A percentile compares a stretch with the other conserved stretches of the same genome.
These are phyloP conservation scores for Melanerpes aurifrons DNA, from an alignment of 2,113 vertebrate genomes.

Conservation along the genomic window DNA sequence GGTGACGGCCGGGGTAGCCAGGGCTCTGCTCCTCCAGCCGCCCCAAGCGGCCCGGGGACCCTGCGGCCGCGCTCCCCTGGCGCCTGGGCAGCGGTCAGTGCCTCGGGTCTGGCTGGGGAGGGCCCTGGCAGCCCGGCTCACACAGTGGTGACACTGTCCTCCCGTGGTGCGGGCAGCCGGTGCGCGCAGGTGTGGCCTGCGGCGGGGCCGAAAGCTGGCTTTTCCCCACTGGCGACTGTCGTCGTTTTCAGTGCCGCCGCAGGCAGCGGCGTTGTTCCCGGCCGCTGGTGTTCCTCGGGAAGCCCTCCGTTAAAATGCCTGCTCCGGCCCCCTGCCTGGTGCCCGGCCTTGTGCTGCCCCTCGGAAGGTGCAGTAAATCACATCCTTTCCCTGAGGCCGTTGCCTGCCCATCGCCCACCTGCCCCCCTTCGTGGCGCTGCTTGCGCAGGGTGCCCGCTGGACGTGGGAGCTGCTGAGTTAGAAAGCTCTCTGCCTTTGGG, in stretches of 20 bases:
- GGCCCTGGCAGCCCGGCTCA: not conserved
- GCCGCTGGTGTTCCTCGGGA: not conserved
- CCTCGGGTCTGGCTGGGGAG: not conserved
- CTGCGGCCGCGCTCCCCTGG: not conserved
- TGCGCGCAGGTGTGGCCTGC: rapidly evolving
- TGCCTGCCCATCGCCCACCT: rapidly evolving
- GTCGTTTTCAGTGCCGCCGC: not conserved
- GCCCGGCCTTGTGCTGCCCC: rapidly evolving
- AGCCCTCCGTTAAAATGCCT: rapidly evolving
- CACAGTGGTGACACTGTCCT: not conserved
- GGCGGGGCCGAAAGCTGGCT: too few relatives aligned
- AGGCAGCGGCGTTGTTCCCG: not conserved
- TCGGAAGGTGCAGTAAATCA: rapidly evolving
- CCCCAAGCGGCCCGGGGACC: not conserved
- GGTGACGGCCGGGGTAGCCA: too few relatives aligned
- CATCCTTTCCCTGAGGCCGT: too few relatives aligned
- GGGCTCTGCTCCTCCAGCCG: too few relatives aligned
- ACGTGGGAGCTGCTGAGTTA: rapidly evolving
- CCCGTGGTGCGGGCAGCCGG: not conserved
- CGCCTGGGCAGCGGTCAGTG: not conserved
- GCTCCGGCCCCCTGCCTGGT: rapidly evolving
- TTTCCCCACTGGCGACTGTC: not conserved
- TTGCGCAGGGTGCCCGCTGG: rapidly evolving
- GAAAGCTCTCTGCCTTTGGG: not conserved
- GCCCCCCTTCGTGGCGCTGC: rapidly evolving